Percentiles rank a stretch among this genome's conserved stretches.
These are phyloP conservation scores for Ctenopoma multispine DNA, from an alignment of 2,797 vertebrate species.

Conservation along the genomic window DNA sequence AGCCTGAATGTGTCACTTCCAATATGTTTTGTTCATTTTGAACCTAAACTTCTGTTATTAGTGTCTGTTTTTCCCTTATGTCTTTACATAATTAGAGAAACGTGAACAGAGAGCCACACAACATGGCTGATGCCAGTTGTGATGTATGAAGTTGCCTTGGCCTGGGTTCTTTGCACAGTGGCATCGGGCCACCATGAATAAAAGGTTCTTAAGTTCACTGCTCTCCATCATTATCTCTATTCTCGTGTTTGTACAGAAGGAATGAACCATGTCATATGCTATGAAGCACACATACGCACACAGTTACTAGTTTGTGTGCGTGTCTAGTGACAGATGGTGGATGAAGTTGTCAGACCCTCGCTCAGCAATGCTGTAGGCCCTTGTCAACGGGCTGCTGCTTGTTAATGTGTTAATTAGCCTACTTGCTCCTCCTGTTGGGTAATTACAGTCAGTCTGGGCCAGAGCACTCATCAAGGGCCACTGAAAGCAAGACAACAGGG, in stretches of 20 bases:
- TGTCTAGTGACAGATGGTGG: slow-evolving; percentile 70
- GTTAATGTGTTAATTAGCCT: slow-evolving; percentile 82
- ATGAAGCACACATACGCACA: slow-evolving; percentile 27
- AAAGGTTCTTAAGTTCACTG: slow-evolving; percentile 55
- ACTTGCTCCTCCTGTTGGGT: slow-evolving; percentile 76
- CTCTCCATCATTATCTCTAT: slow-evolving; percentile 49
- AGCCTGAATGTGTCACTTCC: not conserved
- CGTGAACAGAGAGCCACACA: slow-evolving; percentile 36
- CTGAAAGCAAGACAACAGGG: slow-evolving; percentile 53
- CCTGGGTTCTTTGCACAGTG: slow-evolving; percentile 31
- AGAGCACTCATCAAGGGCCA: slow-evolving; percentile 67
- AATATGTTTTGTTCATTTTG: not conserved
- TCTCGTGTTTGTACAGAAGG: slow-evolving; percentile 35
- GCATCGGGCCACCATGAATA: slow-evolving; percentile 46
- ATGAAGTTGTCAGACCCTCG: slow-evolving; percentile 73
- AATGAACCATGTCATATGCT: slow-evolving; percentile 13
- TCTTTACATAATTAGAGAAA: not conserved
- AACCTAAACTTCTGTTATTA: not conserved
- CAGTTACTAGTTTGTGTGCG: slow-evolving; percentile 41
- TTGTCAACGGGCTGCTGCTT: slow-evolving; percentile 70
- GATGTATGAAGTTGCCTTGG: slow-evolving; percentile 57
- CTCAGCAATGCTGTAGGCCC: slow-evolving; percentile 53
- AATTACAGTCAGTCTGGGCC: slow-evolving; percentile 73
- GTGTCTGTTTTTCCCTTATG: too few relatives aligned
- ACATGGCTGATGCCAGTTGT: slow-evolving; percentile 67